Evolutionary conservation across 2,113 vertebrate genomes (phyloP), one percentile per base, ranked within the genome.

Genomic region (Percopsis transmontana): DNA sequence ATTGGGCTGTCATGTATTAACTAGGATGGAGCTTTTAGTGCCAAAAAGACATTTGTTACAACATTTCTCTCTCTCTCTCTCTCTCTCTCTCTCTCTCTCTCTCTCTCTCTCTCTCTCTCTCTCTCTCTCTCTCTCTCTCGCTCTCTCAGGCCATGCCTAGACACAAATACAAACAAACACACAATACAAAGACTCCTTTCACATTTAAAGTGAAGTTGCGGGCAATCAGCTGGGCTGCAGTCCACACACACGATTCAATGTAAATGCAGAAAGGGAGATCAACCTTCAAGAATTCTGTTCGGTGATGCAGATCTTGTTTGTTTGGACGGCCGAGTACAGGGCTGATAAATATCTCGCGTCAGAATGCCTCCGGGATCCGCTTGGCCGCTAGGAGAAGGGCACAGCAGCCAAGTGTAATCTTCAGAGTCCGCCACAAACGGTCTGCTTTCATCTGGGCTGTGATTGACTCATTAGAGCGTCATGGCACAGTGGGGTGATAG

Each of bases 401-500:
- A 76, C 51, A 58, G 79, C 81, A 68, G 84, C 83, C 85, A 80
- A 85, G 55, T 79, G 82, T 80, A 87, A 88, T 88, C 81, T 88
- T 59, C 73, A 71, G 53, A 27, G 21, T 50, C 24, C 41, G 72
- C 70, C 87, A 85, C 85, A 86, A 86, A 83, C 76, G 57, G 74
- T 63, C 5, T 68, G 87, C 89, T 90, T 90, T 89, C 79, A 89
- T 88, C 81, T 39, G 40, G 16, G 5, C 77, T 80, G 77, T 70
- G 86, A 69, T 80, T 15, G 60, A 57, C 70, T 39, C 82, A 85
- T 88, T 85, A 85, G 10, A 66, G 54, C 62, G 82, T 87, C 85
- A 88, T 71, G 88, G 72, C 78, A 84, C 85, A 84, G 48, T 85
- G 81, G 72, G 72, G 85, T 38, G 81, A 87, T 83, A 87, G 77